These are phyloP conservation scores for Sebastes reedi DNA, from an alignment of 2,797 vertebrate genomes.

Conservation along the genomic window DNA sequence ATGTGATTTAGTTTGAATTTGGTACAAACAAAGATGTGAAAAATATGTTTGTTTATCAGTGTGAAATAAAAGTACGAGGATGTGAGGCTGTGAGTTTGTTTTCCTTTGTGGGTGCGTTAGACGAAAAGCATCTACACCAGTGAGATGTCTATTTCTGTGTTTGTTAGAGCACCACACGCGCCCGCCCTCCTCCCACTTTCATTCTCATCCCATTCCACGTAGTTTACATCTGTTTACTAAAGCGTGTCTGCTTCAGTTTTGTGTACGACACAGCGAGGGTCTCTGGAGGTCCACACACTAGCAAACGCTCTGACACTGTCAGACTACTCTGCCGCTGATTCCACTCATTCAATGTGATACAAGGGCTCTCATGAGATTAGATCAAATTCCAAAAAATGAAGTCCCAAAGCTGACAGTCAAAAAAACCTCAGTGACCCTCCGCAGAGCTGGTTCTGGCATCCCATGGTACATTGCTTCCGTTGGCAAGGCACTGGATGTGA, in stretches of 20 bases:
- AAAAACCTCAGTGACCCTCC: slow-evolving; percentile 8
- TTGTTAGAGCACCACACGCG: slow-evolving; percentile 3
- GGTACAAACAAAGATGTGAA: neutral
- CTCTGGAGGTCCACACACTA: slow-evolving; percentile 51
- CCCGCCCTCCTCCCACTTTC: slow-evolving; percentile 37
- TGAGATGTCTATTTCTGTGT: slow-evolving; percentile 43
- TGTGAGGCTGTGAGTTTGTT: neutral
- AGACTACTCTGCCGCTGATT: neutral
- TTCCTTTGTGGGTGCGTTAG: neutral
- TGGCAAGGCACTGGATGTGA: slow-evolving; percentile 18
- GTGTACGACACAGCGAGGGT: slow-evolving; percentile 35
- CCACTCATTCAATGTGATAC: slow-evolving; percentile 16
- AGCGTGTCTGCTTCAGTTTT: slow-evolving; percentile 54
- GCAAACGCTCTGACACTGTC: slow-evolving; percentile 10
- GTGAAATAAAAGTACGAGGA: neutral
- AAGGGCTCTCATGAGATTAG: slow-evolving; percentile 34
- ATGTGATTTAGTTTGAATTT: neutral
- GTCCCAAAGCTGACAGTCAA: neutral
- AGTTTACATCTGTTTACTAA: slow-evolving; percentile 70
- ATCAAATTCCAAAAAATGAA: slow-evolving; percentile 4
- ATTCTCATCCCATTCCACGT: slow-evolving; percentile 36
- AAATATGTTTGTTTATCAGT: neutral
- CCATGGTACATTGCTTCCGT: slow-evolving; percentile 5
- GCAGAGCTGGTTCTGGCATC: slow-evolving; percentile 2
- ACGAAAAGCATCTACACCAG: slow-evolving; percentile 6